Evolutionary conservation across 1,140 invertebrate genomes (phyloP), one percentile per base, ranked within the genome.

Genomic region (Homarus americanus): DNA sequence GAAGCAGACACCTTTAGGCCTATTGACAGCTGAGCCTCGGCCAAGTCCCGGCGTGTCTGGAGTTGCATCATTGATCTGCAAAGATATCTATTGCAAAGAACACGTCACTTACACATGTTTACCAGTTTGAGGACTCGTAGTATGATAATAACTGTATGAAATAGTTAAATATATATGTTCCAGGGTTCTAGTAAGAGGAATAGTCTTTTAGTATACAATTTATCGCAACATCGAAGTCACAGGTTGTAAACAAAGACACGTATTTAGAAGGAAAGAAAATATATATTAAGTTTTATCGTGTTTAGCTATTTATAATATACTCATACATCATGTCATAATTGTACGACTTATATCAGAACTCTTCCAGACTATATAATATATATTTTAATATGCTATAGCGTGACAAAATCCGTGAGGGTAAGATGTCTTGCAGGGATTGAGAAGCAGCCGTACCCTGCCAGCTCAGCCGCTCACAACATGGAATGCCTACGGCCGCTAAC

Each of bases 401-500:
- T 53, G 78, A 44, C 2, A 32, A 53, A 58, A 41, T 66, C 32
- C 53, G 75, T 87, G 85, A 69, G 72, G 49, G 9, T 32, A 40
- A 88, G 86, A 88, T 58, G 41, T 66, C 86, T 88, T 24, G 53
- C 58, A 28, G 76, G 76, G 34, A 32, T 10, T 34, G 78, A 49
- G 76, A 82, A 24, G 86, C 86, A 78, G 86, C 86, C 86, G 86
- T 88, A 88, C 86, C 86, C 86, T 88, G 66, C 34, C 40, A 34
- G 76, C 78, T 82, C 53, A 15, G 58, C 86, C 49, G 85, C 44
- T 20, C 20, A 80, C 75, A 80, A 44, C 86, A 49, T 44, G 78
- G 58, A 88, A 76, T 88, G 86, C 86, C 86, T 88, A 88, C 86
- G 86, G 86, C 86, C 78, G 85, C 86, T 66, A 28, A 72, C 38